A percentile compares a stretch with the other conserved stretches of the same genome.
Evolutionary conservation across 1,140 invertebrate species (phyloP).

Genomic region (Drosophila kanapiae): DNA sequence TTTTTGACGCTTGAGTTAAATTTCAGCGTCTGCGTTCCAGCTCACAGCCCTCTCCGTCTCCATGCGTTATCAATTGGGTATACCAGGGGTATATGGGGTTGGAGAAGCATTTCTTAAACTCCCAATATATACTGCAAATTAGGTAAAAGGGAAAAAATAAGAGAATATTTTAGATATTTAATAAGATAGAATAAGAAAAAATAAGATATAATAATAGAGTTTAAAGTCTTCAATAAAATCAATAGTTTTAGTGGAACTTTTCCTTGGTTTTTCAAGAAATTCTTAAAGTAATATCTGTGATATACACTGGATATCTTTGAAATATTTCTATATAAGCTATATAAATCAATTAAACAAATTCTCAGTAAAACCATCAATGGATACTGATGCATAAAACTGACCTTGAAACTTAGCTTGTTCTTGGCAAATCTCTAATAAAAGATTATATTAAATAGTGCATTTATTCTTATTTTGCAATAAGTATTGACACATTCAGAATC

Average conservation of each 20-base stretch:
- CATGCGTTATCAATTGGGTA: constrained; percentile 25
- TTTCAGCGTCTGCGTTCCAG: constrained; percentile 62
- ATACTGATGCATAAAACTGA: neutral
- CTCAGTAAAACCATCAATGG: neutral
- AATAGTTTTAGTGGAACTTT: neutral
- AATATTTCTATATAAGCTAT: neutral
- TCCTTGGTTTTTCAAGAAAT: too few relatives aligned
- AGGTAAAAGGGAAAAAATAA: too few relatives aligned
- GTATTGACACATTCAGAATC: neutral
- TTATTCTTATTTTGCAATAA: neutral
- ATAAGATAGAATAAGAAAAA: too few relatives aligned
- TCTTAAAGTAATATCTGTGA: neutral
- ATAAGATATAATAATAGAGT: too few relatives aligned
- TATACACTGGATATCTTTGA: neutral
- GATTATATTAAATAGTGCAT: neutral
- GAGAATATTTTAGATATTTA: too few relatives aligned
- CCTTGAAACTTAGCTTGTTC: neutral
- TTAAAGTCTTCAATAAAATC: neutral
- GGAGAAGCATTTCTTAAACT: too few relatives aligned
- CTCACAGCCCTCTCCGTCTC: constrained; percentile 40
- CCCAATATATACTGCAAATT: too few relatives aligned
- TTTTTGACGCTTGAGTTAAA: constrained; percentile 79
- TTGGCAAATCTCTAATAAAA: neutral
- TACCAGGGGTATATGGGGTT: neutral
- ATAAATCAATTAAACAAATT: neutral